phyloP scores from a whole-genome alignment of 2,888 invertebrate species.

The Chaetoderma sp. region DNA sequence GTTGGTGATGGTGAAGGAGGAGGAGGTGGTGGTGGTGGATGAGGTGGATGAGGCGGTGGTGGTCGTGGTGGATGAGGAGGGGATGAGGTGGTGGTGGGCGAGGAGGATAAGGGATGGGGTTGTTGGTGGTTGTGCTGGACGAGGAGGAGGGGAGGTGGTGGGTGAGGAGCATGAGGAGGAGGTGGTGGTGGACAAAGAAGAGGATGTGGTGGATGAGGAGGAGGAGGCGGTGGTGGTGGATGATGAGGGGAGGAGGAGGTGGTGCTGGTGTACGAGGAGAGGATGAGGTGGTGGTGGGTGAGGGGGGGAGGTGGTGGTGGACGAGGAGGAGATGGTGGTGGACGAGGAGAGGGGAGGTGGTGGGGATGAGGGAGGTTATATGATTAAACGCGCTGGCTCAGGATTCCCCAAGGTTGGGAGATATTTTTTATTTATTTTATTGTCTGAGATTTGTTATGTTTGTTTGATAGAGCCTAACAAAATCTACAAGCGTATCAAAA shows the following conservation, averaged over 20 bases:
- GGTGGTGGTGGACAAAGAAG: not conserved
- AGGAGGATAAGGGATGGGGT: not conserved
- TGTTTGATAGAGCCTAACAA: not conserved
- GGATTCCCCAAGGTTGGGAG: no score
- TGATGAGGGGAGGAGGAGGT: not conserved
- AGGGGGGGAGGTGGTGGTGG: not conserved
- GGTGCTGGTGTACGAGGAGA: not conserved
- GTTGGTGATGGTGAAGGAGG: not conserved
- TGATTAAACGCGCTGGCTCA: no score
- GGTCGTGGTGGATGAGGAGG: not conserved
- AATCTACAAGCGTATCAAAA: no score
- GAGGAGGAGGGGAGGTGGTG: not conserved
- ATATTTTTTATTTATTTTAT: no score
- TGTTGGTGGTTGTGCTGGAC: not conserved
- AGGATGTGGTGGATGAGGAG: not conserved
- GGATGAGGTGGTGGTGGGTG: not conserved
- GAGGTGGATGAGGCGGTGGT: not conserved
- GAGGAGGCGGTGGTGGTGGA: not conserved
- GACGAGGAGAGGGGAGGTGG: not conserved
- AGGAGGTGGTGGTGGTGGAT: not conserved
- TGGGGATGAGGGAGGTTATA: not conserved
- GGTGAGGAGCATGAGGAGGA: not conserved
- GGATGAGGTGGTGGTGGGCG: not conserved
- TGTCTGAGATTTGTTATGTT: no score
- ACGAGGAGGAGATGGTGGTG: not conserved